phyloP scores from a whole-genome alignment of 2,888 invertebrate species.

The Agriopis leucophaearia region DNA sequence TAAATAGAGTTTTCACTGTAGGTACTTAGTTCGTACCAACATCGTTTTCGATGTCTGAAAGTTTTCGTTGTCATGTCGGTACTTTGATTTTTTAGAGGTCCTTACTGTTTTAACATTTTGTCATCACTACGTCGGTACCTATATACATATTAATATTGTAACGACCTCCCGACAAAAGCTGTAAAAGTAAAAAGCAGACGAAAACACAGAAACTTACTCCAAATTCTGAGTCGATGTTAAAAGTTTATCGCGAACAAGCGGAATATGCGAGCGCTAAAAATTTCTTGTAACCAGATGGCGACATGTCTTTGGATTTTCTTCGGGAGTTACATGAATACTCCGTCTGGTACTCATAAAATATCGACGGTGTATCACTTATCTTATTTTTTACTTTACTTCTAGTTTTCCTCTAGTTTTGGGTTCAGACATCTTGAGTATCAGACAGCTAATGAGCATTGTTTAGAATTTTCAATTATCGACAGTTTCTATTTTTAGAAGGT shows the following conservation, averaged over 20 bases:
- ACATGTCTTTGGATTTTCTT: constrained; percentile 37
- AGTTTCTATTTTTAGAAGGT: too few species aligned
- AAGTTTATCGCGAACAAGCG: constrained; percentile 47
- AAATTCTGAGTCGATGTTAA: constrained; percentile 48
- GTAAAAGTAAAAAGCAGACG: constrained; percentile 43
- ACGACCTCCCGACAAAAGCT: constrained; percentile 38
- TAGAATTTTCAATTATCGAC: too few species aligned
- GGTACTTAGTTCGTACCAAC: too few species aligned
- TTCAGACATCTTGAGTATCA: too few species aligned
- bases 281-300: constrained; percentile 46
- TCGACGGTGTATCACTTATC: neutral
- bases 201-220: constrained; percentile 50
- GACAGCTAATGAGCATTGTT: too few species aligned
- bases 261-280: constrained; percentile 40
- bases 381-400: neutral
- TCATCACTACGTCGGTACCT: constrained; percentile 5
- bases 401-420: too few species aligned
- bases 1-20: too few species aligned
- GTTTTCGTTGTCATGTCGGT: neutral
- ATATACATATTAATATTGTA: constrained; percentile 42
- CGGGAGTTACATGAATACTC: constrained; percentile 9
- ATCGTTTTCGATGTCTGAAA: too few species aligned
- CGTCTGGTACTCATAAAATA: constrained; percentile 6
- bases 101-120: neutral
- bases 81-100: neutral